Evolutionary conservation across 2,797 vertebrate genomes (phyloP), one percentile per base, ranked within the genome.

Genomic region (Galago senegalensis): DNA sequence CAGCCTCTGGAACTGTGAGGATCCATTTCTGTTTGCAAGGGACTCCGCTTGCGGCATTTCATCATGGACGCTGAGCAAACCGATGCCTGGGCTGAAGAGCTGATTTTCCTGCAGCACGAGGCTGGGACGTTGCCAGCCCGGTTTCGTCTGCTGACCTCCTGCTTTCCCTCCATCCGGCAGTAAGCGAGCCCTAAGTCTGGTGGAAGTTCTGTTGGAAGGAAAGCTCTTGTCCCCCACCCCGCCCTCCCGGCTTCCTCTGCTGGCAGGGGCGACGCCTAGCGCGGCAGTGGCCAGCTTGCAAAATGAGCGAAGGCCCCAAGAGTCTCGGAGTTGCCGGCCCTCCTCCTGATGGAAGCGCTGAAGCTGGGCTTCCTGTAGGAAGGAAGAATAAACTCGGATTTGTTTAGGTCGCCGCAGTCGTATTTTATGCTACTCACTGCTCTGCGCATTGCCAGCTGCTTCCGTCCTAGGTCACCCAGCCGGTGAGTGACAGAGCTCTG

Each of bases 61-160:
- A 12, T 46, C 16, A 17, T 0, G 5, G n/a, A 56, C 61, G 53
- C 53, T 18, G 6, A 8, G 61, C 53, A 46, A 58, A 58, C 31
- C 4, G 5, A 21, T 0, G 1, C 29, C 0, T 0, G 14, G 12
- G 18, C 49, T 75, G 34, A 2, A 46, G 6, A 25, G 20, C 7
- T 21, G 5, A 11, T 17, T 37, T 37, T 12, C 53, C 34, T 20
- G 4, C 46, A 49, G 10, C 7, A 53, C 60, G 16, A 18, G 21
- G 7, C 49, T n/a, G 31, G 2, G 3, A 12, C 27, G 3, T 23
- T 23, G 27, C 72, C 13, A 40, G 7, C 5, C 23, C 29, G 34
- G 17, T 37, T 20, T 53, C 40, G 10, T 27, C 29, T 13, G 16
- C 49, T 63, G 61, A 17, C n/a, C 69, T 61, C 18, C 16, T 53